Evolutionary conservation across 1,140 invertebrate genomes (phyloP).

Genomic region (Brachionus calyciflorus): DNA sequence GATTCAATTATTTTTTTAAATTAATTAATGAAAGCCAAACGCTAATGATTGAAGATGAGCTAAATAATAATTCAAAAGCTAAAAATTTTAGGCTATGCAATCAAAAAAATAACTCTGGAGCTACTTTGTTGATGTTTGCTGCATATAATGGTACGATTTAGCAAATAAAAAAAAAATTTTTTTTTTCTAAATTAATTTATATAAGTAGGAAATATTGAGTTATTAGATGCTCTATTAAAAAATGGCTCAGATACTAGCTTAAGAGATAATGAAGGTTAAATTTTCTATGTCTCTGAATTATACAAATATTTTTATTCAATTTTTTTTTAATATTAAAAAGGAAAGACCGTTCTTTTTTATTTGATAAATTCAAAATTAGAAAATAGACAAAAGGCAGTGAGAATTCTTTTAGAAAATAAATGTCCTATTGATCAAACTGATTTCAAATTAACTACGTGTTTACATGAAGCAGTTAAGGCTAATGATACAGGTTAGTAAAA

Average conservation of each 20-base stretch:
- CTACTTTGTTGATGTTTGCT: conserved; percentile 3
- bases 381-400: not conserved
- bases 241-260: not conserved
- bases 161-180: no score
- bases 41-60: not conserved
- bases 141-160: not conserved
- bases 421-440: not conserved
- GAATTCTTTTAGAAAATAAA: not conserved
- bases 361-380: not conserved
- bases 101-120: not conserved
- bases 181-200: not conserved
- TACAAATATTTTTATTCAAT: not conserved
- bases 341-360: conserved; percentile 5
- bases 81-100: not conserved
- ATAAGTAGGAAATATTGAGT: not conserved
- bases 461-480: not conserved
- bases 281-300: no score
- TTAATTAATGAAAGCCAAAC: not conserved
- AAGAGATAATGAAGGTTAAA: conserved; percentile 8
- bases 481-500: not conserved
- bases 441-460: not conserved
- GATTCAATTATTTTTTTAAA: no score
- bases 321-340: not conserved
- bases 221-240: not conserved
- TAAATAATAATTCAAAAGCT: not conserved